Percentiles rank a stretch among this genome's conserved stretches.
phyloP scores from a whole-genome alignment of 23 tunicate genomes.

The Diplosoma virens region DNA sequence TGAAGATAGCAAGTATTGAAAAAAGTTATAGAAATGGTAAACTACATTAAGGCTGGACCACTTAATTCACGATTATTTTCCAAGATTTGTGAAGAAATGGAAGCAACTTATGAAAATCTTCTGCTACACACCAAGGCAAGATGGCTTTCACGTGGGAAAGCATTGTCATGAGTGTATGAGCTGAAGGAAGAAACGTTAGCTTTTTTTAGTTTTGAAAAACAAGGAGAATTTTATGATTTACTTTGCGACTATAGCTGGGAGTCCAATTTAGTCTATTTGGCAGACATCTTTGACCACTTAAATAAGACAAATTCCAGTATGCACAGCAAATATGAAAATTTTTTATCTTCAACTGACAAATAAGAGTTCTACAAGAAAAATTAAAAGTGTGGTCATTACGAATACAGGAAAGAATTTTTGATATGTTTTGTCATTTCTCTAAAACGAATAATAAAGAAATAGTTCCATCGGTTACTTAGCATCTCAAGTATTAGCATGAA shows the following conservation, averaged over 20 bases:
- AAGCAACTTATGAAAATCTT: constrained; percentile 44
- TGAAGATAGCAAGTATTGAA: constrained; percentile 11
- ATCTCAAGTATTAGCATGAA: no score
- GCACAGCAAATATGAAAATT: background rate
- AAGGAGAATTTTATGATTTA: constrained; percentile 36
- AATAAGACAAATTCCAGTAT: constrained; percentile 41
- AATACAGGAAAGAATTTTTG: no score
- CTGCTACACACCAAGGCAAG: constrained; percentile 40
- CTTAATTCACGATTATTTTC: constrained; percentile 29
- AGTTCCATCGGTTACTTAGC: no score
- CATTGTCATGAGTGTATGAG: constrained; percentile 40
- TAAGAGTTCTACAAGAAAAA: no score
- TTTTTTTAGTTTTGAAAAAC: constrained; percentile 34
- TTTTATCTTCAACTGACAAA: no score
- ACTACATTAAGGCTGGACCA: constrained; percentile 33
- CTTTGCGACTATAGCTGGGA: constrained; percentile 37
- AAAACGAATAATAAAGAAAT: no score
- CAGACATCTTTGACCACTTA: constrained; percentile 44
- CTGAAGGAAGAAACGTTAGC: constrained; percentile 39
- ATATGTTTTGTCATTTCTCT: no score
- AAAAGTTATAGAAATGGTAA: constrained; percentile 30
- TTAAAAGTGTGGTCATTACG: no score
- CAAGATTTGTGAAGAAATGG: constrained; percentile 31
- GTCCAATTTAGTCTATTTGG: constrained; percentile 43
- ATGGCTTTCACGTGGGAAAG: constrained; percentile 47